phyloP scores from a whole-genome alignment of 2,797 vertebrate species.

The Characodon lateralis region DNA sequence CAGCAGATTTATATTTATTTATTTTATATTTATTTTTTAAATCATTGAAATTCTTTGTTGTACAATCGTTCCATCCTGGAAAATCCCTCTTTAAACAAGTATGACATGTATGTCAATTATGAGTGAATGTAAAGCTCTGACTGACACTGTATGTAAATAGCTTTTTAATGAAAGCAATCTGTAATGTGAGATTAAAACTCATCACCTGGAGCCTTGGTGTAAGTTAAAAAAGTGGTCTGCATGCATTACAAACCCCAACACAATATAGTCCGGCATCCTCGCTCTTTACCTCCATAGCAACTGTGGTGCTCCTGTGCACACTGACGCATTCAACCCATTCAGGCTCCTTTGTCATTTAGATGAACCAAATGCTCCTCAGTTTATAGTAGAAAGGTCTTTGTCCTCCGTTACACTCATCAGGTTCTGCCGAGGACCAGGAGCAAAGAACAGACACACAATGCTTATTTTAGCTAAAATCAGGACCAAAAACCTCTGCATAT shows the following conservation, averaged over 20 bases:
- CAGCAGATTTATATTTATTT: neutral
- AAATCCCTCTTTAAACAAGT: neutral
- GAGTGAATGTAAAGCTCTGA: neutral
- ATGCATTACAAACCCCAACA: conserved; percentile 63
- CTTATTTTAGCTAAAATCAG: conserved; percentile 1
- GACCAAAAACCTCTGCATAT: conserved; percentile 15
- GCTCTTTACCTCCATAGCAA: conserved; percentile 77
- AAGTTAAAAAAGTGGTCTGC: conserved; percentile 32
- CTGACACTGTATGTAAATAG: neutral
- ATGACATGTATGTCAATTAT: too few species aligned
- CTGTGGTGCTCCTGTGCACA: conserved; percentile 59
- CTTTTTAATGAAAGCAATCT: neutral
- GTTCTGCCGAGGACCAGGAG: conserved; percentile 31
- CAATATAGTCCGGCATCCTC: conserved; percentile 46
- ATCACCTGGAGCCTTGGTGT: conserved; percentile 18
- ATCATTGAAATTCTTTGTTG: neutral
- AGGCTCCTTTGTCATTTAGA: conserved; percentile 82
- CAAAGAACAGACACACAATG: conserved; percentile 20
- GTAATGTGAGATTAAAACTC: neutral
- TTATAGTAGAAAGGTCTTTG: conserved; percentile 62
- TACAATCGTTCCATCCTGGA: neutral
- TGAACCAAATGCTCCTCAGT: conserved; percentile 67
- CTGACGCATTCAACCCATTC: conserved; percentile 68
- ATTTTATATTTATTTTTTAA: neutral
- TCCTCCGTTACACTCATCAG: conserved; percentile 57